Evolutionary conservation across 2,888 invertebrate species (phyloP), one percentile per base, ranked within the genome.

Genomic region (Brachypalpus laphriformis): DNA sequence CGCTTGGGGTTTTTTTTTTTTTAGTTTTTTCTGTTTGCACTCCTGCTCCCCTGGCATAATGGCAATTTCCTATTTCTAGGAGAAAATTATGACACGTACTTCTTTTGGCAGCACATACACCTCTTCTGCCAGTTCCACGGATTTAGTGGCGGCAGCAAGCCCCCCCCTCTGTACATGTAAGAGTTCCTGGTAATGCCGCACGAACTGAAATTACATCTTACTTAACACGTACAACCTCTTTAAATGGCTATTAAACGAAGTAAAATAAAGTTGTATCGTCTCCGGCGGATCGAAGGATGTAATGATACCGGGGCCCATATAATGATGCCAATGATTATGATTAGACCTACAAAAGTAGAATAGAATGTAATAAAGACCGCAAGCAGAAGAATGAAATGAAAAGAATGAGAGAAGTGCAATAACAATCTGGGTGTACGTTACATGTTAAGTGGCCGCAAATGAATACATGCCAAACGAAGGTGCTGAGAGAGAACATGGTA

Each of bases 41-140:
- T 18, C 31, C 16, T 9, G 8, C 31, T 8, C 20, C 34, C 47
- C 20, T 20, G 9, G 28, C 59, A 63, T 71, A 75, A 75, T 70
- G 20, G 75, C 61, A 80, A 80, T 85, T 75, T 85, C 75, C 59
- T 66, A 71, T 75, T 80, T 71, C 65, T 49, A 51, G 25, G 71
- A 71, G 81, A 71, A 75, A 81, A 81, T 81, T 80, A 85, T 81
- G 85, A 85, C 85, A 85, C 85, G 85, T 85, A 85, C 72, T 66
- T 51, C 57, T 63, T n/a, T 68, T 75, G 63, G 68, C 31, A 54
- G 20, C 34, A 56, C 51, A 70, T 16, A 25, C 31, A 34, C 37
- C 34, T 42, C 34, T 74, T 7, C 20, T 57, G 54, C 28, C 45
- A 16, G 40, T 54, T 14, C 8, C 25, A 34, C 4, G 54, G 45